Evolutionary conservation across 2,888 invertebrate genomes (phyloP).

Genomic region (Pyrocoelia pectoralis): DNA sequence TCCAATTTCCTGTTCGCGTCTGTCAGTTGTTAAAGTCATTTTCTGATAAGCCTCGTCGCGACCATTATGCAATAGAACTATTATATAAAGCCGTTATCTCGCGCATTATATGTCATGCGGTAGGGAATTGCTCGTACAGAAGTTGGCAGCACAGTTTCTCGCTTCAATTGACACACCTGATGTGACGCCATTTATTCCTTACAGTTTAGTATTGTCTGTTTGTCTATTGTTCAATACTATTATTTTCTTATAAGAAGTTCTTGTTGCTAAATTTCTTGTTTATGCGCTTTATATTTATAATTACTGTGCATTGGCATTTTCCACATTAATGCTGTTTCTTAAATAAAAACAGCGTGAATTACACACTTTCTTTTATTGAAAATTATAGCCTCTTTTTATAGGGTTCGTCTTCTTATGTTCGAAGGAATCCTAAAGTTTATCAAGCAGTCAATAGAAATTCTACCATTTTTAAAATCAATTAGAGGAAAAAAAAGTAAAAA

Average conservation of each 20-base stretch:
- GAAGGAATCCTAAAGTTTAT: too few relatives aligned
- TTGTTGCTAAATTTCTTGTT: too few relatives aligned
- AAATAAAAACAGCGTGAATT: too few relatives aligned
- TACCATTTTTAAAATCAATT: too few relatives aligned
- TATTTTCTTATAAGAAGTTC: constrained; percentile 19
- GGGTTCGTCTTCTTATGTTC: too few relatives aligned
- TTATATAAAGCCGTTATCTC: constrained; percentile 61
- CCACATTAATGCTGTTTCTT: too few relatives aligned
- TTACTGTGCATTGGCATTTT: too few relatives aligned
- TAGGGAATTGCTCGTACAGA: constrained; percentile 56
- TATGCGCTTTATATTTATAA: too few relatives aligned
- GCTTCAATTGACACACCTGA: constrained; percentile 46
- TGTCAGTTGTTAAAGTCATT: constrained; percentile 75
- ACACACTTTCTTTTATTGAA: too few relatives aligned
- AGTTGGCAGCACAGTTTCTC: constrained; percentile 52
- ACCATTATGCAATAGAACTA: constrained; percentile 63
- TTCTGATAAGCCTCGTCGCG: constrained; percentile 70
- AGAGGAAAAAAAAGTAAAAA: too few relatives aligned
- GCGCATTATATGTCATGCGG: constrained; percentile 61
- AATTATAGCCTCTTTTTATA: too few relatives aligned
- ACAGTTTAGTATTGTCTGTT: constrained; percentile 28
- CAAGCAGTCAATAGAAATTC: too few relatives aligned
- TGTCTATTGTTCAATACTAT: constrained; percentile 22
- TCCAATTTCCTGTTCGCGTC: constrained; percentile 71
- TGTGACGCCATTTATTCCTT: constrained; percentile 32